Percentiles rank a stretch among this genome's conserved stretches.
These are phyloP conservation scores for Adineta ricciae DNA, from an alignment of 2,888 invertebrate genomes.

Conservation along the genomic window DNA sequence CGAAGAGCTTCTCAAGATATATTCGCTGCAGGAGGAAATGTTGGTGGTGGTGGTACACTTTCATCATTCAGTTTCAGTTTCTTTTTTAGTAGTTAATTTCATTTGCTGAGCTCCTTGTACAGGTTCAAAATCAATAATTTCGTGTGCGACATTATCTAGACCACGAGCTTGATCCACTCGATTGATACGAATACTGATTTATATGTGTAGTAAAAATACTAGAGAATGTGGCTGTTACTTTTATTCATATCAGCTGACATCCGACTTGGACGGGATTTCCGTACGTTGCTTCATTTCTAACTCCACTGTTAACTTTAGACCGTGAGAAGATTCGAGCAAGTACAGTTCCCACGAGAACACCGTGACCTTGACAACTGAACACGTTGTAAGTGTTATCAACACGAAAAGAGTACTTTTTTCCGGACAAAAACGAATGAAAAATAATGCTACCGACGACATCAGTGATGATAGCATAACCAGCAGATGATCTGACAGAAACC, in stretches of 20 bases:
- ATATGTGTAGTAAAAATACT: background rate
- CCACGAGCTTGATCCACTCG: background rate
- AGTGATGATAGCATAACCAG: background rate
- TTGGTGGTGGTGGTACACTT: background rate
- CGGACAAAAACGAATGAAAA: background rate
- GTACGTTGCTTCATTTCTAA: background rate
- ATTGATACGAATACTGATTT: background rate
- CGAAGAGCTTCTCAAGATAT: too few species aligned
- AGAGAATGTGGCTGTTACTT: background rate
- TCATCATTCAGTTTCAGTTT: background rate
- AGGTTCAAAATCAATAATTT: background rate
- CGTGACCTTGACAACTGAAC: background rate
- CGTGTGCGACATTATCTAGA: constrained; percentile 8
- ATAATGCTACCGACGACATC: background rate
- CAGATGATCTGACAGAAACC: background rate
- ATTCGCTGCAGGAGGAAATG: too few species aligned
- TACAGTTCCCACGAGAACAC: background rate
- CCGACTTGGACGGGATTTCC: background rate
- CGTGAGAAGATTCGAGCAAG: background rate
- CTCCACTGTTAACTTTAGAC: background rate
- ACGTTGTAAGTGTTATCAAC: background rate
- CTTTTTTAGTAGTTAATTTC: background rate
- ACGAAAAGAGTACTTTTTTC: background rate
- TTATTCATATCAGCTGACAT: background rate
- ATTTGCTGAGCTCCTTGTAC: background rate